phyloP scores from a whole-genome alignment of 2,113 vertebrate genomes.

The Dromaius novaehollandiae region DNA sequence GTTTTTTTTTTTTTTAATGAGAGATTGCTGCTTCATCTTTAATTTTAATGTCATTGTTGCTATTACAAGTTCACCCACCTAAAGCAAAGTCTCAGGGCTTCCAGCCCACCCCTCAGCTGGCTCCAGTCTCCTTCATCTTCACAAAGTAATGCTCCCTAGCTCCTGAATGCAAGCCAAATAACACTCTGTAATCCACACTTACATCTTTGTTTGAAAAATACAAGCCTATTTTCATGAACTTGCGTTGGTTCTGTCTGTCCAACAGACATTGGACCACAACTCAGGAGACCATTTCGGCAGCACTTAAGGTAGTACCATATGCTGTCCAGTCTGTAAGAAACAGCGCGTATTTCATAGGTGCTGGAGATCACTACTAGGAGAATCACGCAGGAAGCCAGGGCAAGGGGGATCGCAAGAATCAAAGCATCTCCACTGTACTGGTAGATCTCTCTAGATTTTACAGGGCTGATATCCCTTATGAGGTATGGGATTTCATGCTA shows the following conservation, averaged over 20 bases:
- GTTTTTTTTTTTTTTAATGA: background rate
- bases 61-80: background rate
- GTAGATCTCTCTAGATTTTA: background rate
- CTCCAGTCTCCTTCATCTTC: background rate
- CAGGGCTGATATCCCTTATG: background rate
- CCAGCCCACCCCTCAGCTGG: background rate
- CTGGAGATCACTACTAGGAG: background rate
- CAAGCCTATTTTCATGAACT: background rate
- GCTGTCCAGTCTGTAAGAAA: background rate
- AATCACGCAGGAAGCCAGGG: background rate
- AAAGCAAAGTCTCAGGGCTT: conserved; percentile 22
- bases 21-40: background rate
- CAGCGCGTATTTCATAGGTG: background rate
- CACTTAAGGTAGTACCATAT: background rate
- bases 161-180: background rate
- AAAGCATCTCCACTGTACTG: background rate
- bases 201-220: background rate
- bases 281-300: background rate
- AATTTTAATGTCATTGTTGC: background rate
- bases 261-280: background rate
- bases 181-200: background rate
- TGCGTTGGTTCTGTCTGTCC: background rate
- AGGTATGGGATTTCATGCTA: background rate
- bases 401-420: background rate
- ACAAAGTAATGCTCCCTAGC: background rate